phyloP scores from a whole-genome alignment of 2,888 invertebrate genomes.

The Ophion costatus region DNA sequence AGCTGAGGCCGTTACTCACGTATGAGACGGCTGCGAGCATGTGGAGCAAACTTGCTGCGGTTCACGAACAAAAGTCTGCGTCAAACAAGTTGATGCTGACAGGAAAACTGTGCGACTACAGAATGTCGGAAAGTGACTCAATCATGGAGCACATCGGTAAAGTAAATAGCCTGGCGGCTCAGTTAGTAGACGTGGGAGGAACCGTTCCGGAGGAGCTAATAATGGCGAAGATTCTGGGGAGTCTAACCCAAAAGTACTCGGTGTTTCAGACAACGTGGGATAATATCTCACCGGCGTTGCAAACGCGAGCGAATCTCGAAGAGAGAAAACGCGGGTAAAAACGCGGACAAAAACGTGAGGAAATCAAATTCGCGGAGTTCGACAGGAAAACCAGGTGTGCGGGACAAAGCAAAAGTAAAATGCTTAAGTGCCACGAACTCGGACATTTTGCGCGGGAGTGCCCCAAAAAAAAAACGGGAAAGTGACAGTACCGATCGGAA shows the following conservation, averaged over 20 bases:
- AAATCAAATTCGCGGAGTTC: no score
- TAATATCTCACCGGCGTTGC: not conserved
- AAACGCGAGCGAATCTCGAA: not conserved
- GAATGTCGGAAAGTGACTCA: not conserved
- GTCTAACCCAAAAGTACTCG: not conserved
- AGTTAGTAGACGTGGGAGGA: not conserved
- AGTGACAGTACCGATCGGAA: no score
- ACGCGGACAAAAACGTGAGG: no score
- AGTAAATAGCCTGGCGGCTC: not conserved
- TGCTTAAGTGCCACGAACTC: no score
- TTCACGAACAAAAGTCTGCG: not conserved
- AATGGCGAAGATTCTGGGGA: not conserved
- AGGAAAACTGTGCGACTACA: not conserved
- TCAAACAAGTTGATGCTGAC: not conserved
- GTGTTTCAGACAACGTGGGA: not conserved
- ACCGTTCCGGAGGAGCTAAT: not conserved
- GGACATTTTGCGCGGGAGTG: no score
- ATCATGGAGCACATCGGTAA: not conserved
- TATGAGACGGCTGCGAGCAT: not conserved
- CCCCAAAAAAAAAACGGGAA: no score
- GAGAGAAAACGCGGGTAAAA: not conserved
- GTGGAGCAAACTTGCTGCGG: not conserved
- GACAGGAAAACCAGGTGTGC: no score
- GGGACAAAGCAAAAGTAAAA: no score
- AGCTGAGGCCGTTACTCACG: conserved; percentile 43